Base-by-base conservation (phyloP, 2,888 invertebrate species). In the Cerceris ruficornis region DNA sequence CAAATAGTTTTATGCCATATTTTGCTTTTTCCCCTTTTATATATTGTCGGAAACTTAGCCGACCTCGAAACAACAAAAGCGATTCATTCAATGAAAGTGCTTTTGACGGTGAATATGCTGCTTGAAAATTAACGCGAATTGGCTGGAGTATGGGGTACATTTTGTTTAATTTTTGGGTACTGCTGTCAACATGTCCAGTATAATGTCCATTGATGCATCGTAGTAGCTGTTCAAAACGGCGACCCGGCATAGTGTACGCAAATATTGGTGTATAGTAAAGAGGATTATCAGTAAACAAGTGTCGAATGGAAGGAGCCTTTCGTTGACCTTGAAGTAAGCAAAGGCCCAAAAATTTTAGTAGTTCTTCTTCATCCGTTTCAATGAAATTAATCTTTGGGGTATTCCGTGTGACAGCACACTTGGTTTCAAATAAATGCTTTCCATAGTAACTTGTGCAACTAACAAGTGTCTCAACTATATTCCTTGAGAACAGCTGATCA, bases 271-370 rank as follows among this genome's bases (percentile, higher is more conserved):
- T 28, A 28, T 28, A 28, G 59, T 59, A 59, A 1, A 59, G 59
- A 42, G 59, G 59, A 59, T 59, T 59, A 6, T 59, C 59, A 59
- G 59, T 59, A 59, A 59, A 59, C 6, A 59, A 59, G 59, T 59
- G 59, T 59, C 28, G 59, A 59, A 59, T 59, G n/a, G n/a, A n/a
- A n/a, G n/a, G n/a, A n/a, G n/a, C n/a, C n/a, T n/a, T n/a, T n/a
- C n/a, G n/a, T n/a, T n/a, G n/a, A n/a, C n/a, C n/a, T n/a, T n/a
- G n/a, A n/a, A n/a, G n/a, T n/a, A n/a, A n/a, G n/a, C n/a, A n/a
- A n/a, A n/a, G n/a, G 59, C 59, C 59, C 59, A 59, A 59, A 59
- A 59, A 39, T 59, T 59, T 59, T 59, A 41, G 39, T 6, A 59
- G 59, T 28, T 28, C 59, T 15, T 54, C 54, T 54, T 59, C 59